Base-by-base conservation (phyloP, 1,140 invertebrate species). In the Listronotus bonariensis region DNA sequence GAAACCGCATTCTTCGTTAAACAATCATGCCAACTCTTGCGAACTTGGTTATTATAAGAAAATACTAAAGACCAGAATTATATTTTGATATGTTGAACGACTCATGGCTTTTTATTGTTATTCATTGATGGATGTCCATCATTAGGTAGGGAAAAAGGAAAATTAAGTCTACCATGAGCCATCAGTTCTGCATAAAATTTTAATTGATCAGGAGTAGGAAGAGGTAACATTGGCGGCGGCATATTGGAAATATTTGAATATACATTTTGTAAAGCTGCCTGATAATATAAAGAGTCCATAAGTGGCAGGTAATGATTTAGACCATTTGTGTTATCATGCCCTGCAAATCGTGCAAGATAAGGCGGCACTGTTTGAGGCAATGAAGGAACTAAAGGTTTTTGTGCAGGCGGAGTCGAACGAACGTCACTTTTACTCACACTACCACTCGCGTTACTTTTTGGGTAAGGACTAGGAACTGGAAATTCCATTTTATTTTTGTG, bases 141-240 rank as follows among this genome's bases (percentile, higher is more conserved):
- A 31, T 18, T 62, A 0, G 68, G 52, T 17, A 68, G 58, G 1
- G 56, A 60, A 56, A 73, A 75, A 17, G 68, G 74, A 32, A 60
- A 69, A 43, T 62, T 55, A 9, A 73, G 41, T 18, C 73, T 56
- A 6, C 69, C 61, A 52, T 70, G 73, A 26, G 72, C 68, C 65
- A 76, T 72, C 10, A 82, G 62, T 51, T 82, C 79, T 42, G 78
- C 80, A 65, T 81, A 82, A n/a, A 81, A 71, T 53, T 79, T 77
- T 17, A 80, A 66, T 43, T 79, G 78, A 32, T 81, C 77, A 9
- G 73, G 68, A n/a, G 72, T 68, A 11, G 76, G 71, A 12, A 75
- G 60, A 11, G 72, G 68, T 42, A 74, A 51, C 42, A 79, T 58
- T 11, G 71, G 69, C 14, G 68, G 62, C 14, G 68, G 38, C 20